Evolutionary conservation across 2,888 invertebrate species (phyloP).

Genomic region (Sepioteuthis lessoniana): DNA sequence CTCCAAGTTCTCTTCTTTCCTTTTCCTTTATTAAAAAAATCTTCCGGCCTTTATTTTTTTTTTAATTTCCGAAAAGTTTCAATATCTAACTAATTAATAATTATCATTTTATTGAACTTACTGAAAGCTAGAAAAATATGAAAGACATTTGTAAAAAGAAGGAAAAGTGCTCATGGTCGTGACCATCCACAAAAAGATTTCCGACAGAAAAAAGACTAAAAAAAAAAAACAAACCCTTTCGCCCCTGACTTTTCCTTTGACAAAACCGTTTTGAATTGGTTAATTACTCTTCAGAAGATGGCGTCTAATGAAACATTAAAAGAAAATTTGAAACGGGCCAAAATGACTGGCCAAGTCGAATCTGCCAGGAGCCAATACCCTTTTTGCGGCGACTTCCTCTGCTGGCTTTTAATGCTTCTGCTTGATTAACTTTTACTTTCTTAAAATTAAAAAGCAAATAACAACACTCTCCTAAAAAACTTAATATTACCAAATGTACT

Average conservation of each 20-base stretch:
- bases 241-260: neutral
- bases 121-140: neutral
- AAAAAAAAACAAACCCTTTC: too few relatives aligned
- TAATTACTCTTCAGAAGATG: neutral
- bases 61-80: neutral
- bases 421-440: neutral
- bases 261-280: neutral
- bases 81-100: constrained; percentile 33
- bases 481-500: too few relatives aligned
- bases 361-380: neutral
- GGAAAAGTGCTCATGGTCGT: neutral
- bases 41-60: neutral
- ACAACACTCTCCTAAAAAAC: too few relatives aligned
- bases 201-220: neutral
- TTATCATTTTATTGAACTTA: constrained; percentile 1
- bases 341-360: neutral
- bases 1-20: too few relatives aligned
- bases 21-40: too few relatives aligned
- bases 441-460: neutral
- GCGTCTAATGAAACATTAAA: constrained; percentile 33
- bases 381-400: neutral
- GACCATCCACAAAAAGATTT: neutral
- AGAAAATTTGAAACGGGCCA: neutral
- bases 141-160: neutral
- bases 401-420: neutral